Evolutionary conservation across 2,113 vertebrate genomes (phyloP).

Genomic region (Lepisosteus oculatus): DNA sequence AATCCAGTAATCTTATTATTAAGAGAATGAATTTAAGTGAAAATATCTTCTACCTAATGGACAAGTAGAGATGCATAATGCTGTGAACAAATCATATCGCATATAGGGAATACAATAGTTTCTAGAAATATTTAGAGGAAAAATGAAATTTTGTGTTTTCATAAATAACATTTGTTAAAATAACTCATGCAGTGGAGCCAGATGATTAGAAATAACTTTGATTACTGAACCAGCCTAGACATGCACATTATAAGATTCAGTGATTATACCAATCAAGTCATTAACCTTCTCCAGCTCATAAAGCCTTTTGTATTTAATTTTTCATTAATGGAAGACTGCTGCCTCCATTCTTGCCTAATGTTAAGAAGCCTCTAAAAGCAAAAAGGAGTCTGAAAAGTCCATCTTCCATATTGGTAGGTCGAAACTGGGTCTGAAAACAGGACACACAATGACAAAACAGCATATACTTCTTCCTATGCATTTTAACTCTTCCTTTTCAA

Average conservation of each 20-base stretch:
- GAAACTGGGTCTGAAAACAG: slow-evolving; percentile 9
- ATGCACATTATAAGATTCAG: background rate
- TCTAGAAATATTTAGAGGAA: no score
- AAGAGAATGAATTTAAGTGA: no score
- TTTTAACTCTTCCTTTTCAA: background rate
- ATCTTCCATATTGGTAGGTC: slow-evolving; percentile 5
- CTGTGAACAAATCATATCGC: no score
- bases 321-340: background rate
- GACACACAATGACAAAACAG: background rate
- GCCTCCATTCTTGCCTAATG: no score
- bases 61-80: no score
- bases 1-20: no score
- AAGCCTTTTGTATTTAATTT: background rate
- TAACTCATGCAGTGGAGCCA: background rate
- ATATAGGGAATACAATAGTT: background rate
- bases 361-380: no score
- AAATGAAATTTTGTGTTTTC: no score
- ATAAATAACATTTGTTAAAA: no score
- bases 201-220: background rate
- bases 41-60: no score
- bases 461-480: background rate
- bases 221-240: background rate
- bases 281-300: no score
- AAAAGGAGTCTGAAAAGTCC: no score
- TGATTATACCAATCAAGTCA: background rate